phyloP scores from a whole-genome alignment of 2,888 invertebrate species.

The Bombylius major region DNA sequence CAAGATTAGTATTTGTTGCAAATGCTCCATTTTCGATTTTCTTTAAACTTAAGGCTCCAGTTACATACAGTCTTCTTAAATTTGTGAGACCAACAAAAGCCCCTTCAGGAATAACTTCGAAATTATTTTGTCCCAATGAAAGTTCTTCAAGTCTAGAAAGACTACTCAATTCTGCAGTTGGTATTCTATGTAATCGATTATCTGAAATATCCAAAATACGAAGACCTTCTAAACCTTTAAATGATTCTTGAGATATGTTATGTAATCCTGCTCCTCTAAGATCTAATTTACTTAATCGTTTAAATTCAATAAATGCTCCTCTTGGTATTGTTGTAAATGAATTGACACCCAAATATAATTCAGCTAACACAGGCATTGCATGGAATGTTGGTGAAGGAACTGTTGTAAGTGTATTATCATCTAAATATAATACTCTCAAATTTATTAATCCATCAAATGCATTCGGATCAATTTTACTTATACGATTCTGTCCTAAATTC shows the following conservation, averaged over 20 bases:
- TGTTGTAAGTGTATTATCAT: conserved; percentile 67
- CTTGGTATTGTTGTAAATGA: conserved; percentile 63
- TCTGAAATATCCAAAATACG: conserved; percentile 67
- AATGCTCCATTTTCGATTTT: conserved; percentile 67
- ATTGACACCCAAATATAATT: conserved; percentile 73
- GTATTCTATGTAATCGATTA: conserved; percentile 60
- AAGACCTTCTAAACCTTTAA: conserved; percentile 62
- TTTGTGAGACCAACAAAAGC: conserved; percentile 69
- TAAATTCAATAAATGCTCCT: conserved; percentile 65
- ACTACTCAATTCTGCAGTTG: conserved; percentile 58
- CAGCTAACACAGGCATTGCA: conserved; percentile 64
- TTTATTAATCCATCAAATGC: conserved; percentile 65
- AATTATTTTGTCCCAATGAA: conserved; percentile 72
- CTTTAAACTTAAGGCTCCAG: conserved; percentile 60
- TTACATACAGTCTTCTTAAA: conserved; percentile 61
- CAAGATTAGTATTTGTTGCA: conserved; percentile 67
- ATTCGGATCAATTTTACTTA: conserved; percentile 61
- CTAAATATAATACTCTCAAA: conserved; percentile 69
- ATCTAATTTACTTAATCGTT: conserved; percentile 61
- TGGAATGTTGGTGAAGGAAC: conserved; percentile 65
- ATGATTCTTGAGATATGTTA: conserved; percentile 63
- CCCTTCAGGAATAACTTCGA: conserved; percentile 52
- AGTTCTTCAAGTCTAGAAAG: conserved; percentile 66
- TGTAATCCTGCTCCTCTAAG: conserved; percentile 67
- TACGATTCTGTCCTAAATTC: conserved; percentile 74